phyloP scores from a whole-genome alignment of 2,888 invertebrate genomes.

The Nymphalis polychloros region DNA sequence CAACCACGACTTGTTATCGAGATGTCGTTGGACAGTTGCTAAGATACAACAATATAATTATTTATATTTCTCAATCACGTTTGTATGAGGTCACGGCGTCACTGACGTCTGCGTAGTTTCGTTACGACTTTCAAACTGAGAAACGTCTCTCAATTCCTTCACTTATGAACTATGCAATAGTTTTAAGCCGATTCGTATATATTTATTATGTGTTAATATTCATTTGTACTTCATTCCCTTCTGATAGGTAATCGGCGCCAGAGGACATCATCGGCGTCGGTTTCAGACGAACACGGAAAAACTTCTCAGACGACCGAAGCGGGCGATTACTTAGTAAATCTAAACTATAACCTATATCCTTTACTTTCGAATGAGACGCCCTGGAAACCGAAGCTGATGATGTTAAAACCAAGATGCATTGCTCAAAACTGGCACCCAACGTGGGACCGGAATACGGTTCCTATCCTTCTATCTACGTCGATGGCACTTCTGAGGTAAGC shows the following conservation, averaged over 20 bases:
- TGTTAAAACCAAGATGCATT: slow-evolving; percentile 9
- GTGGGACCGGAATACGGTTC: slow-evolving; percentile 43
- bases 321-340: neutral
- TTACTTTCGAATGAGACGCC: neutral
- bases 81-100: slow-evolving; percentile 56
- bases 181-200: slow-evolving; percentile 72
- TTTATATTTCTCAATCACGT: slow-evolving; percentile 45
- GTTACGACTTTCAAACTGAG: slow-evolving; percentile 34
- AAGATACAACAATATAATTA: slow-evolving; percentile 49
- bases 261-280: slow-evolving; percentile 18
- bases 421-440: slow-evolving; percentile 45
- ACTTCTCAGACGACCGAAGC: neutral
- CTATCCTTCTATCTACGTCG: slow-evolving; percentile 54
- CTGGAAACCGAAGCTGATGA: neutral
- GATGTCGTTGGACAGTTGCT: slow-evolving; percentile 59
- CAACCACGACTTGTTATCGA: slow-evolving; percentile 57
- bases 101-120: slow-evolving; percentile 26
- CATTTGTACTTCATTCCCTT: slow-evolving; percentile 72
- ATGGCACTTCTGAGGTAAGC: slow-evolving; percentile 77
- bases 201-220: slow-evolving; percentile 57
- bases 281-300: neutral
- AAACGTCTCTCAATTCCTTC: slow-evolving; percentile 67
- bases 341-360: neutral
- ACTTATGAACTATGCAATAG: slow-evolving; percentile 67
- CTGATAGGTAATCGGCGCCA: slow-evolving; percentile 36